These are phyloP conservation scores for Lamellibrachia luymesi DNA, from an alignment of 1,140 invertebrate species.

Conservation along the genomic window DNA sequence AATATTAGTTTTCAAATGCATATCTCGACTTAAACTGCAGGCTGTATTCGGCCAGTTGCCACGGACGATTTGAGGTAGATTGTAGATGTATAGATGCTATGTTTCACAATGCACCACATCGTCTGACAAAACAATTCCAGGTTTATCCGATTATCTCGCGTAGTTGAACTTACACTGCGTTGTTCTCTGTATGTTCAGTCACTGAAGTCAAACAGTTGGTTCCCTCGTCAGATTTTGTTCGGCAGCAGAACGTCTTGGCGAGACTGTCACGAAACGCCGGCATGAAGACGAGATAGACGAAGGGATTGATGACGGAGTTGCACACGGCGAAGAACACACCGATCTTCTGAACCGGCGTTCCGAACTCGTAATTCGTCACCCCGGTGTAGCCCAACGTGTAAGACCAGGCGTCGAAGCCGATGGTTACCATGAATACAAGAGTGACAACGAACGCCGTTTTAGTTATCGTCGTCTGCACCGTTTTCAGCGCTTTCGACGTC, in stretches of 20 bases:
- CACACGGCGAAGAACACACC: constrained; percentile 17
- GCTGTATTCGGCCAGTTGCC: too few species aligned
- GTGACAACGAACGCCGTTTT: constrained; percentile 21
- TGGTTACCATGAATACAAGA: constrained; percentile 13
- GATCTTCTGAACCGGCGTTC: constrained; percentile 16
- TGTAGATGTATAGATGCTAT: too few species aligned
- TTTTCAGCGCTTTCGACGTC: constrained; percentile 8
- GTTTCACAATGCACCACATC: too few species aligned
- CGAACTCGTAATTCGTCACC: constrained; percentile 1
- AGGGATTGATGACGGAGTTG: constrained; percentile 19
- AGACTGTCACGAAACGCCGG: constrained; percentile 8
- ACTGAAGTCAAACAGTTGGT: not conserved
- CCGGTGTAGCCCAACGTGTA: constrained; percentile 15
- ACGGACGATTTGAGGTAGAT: too few species aligned
- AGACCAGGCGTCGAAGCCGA: constrained; percentile 15
- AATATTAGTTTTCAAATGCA: not conserved
- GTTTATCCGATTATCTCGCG: too few species aligned
- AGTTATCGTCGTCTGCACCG: constrained; percentile 4
- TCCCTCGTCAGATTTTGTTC: not conserved
- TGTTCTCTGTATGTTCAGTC: not conserved
- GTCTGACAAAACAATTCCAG: too few species aligned
- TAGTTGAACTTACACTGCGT: not conserved
- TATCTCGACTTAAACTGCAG: too few species aligned
- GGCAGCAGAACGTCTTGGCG: constrained; percentile 12
- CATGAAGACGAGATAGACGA: constrained; percentile 18